Percentiles rank a stretch among this genome's conserved stretches.
These are phyloP conservation scores for Typhlichthys subterraneus DNA, from an alignment of 2,797 vertebrate genomes.

Conservation along the genomic window DNA sequence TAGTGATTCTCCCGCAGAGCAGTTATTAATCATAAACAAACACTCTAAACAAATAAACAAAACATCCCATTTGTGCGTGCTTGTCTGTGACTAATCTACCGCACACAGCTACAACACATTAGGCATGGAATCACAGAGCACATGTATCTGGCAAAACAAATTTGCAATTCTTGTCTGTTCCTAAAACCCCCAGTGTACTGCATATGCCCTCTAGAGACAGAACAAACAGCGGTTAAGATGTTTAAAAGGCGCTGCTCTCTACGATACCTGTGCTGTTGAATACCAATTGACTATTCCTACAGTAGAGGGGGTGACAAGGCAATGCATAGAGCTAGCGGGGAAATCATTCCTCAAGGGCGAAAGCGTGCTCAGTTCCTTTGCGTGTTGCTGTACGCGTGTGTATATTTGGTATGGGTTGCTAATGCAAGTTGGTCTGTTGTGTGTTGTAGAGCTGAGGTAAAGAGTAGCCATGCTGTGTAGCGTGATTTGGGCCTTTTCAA, in stretches of 20 bases:
- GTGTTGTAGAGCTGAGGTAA: constrained; percentile 35
- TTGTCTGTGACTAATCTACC: constrained; percentile 59
- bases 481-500: constrained; percentile 44
- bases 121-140: constrained; percentile 58
- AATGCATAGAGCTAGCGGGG: constrained; percentile 54
- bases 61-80: constrained; percentile 55
- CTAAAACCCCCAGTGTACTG: constrained; percentile 73
- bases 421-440: constrained; percentile 31
- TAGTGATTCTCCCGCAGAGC: constrained; percentile 47
- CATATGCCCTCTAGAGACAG: constrained; percentile 79
- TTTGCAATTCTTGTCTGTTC: constrained; percentile 72
- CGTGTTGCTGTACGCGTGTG: constrained; percentile 48
- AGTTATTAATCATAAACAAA: constrained; percentile 72
- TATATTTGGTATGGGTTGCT: constrained; percentile 32
- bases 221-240: constrained; percentile 79
- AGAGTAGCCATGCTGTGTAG: constrained; percentile 46
- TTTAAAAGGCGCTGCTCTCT: constrained; percentile 78
- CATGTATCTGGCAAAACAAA: constrained; percentile 70
- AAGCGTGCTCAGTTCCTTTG: constrained; percentile 58
- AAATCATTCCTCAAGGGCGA: constrained; percentile 72
- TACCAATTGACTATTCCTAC: constrained; percentile 75
- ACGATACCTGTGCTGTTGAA: constrained; percentile 79
- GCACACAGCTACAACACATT: constrained; percentile 47
- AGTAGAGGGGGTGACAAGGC: constrained; percentile 59
- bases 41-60: constrained; percentile 63